Evolutionary conservation across 2,888 invertebrate species (phyloP).

Genomic region (Hypena proboscidalis): DNA sequence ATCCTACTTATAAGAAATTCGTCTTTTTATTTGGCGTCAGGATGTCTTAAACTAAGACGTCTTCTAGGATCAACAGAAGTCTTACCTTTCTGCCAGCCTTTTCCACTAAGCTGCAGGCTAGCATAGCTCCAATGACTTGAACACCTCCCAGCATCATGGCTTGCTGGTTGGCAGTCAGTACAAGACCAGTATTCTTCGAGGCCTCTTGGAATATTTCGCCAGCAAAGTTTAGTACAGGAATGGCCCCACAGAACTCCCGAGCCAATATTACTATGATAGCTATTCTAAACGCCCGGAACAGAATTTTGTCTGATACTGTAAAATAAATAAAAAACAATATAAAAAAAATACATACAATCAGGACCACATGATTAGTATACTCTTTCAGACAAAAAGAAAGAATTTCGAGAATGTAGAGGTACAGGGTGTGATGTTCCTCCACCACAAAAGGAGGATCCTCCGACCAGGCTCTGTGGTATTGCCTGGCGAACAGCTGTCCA

Average conservation of each 20-base stretch:
- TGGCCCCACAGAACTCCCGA: constrained; percentile 70
- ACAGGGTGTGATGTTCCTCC: too few relatives aligned
- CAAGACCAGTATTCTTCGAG: constrained; percentile 52
- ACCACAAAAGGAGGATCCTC: too few relatives aligned
- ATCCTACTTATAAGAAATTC: too few relatives aligned
- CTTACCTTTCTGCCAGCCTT: constrained; percentile 71
- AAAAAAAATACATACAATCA: constrained; percentile 1
- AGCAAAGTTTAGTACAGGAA: constrained; percentile 74
- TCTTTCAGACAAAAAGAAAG: too few relatives aligned
- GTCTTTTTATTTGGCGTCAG: too few relatives aligned
- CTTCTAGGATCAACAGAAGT: too few relatives aligned
- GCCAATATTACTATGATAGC: constrained; percentile 60
- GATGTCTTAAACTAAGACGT: too few relatives aligned
- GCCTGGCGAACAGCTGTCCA: too few relatives aligned
- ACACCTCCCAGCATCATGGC: constrained; percentile 75
- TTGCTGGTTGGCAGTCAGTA: constrained; percentile 72
- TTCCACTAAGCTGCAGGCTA: constrained; percentile 70
- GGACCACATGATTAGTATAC: too few relatives aligned
- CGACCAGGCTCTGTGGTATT: too few relatives aligned
- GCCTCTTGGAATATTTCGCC: constrained; percentile 71
- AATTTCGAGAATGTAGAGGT: too few relatives aligned
- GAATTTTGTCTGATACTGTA: constrained; percentile 67
- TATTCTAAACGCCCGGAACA: constrained; percentile 68
- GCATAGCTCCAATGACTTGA: constrained; percentile 66
- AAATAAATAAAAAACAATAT: too few relatives aligned